phyloP scores from a whole-genome alignment of 2,888 invertebrate species.

The Pseudeuparius sepicola region DNA sequence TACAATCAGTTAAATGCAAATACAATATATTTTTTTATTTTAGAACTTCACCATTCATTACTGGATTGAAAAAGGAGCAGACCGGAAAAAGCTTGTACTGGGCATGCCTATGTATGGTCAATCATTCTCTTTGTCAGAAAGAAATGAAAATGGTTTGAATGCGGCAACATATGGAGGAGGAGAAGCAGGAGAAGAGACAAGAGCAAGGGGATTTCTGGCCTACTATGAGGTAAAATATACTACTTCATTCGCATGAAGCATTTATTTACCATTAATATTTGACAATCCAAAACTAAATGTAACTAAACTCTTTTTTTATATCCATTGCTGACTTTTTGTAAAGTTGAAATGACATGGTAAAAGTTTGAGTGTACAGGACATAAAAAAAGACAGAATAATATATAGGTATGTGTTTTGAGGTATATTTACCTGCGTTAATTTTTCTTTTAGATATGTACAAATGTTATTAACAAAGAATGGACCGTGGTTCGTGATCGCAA shows the following conservation, averaged over 20 bases:
- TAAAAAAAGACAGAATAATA: background rate
- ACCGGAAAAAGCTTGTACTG: slow-evolving; percentile 67
- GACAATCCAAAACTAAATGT: background rate
- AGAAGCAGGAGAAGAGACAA: slow-evolving; percentile 78
- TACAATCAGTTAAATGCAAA: slow-evolving; percentile 1
- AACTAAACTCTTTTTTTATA: too few relatives aligned
- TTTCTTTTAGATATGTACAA: slow-evolving; percentile 57
- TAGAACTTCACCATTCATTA: slow-evolving; percentile 82
- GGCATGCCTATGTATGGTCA: slow-evolving; percentile 87
- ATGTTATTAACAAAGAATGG: slow-evolving; percentile 67
- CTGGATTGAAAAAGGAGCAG: slow-evolving; percentile 76
- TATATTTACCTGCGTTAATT: too few relatives aligned
- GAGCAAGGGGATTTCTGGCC: slow-evolving; percentile 77
- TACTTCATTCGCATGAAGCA: background rate
- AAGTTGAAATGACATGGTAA: background rate
- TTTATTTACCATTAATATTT: background rate
- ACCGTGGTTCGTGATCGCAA: slow-evolving; percentile 62
- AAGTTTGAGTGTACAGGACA: background rate
- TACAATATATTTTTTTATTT: slow-evolving; percentile 21
- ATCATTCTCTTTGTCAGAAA: slow-evolving; percentile 70
- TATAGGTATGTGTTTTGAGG: background rate
- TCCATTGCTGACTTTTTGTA: too few relatives aligned
- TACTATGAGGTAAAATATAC: slow-evolving; percentile 67
- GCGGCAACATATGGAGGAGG: slow-evolving; percentile 77
- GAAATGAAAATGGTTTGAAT: slow-evolving; percentile 55